Base-by-base conservation (phyloP, 92 coral and sea anemone species). In the Nematostella vectensis region DNA sequence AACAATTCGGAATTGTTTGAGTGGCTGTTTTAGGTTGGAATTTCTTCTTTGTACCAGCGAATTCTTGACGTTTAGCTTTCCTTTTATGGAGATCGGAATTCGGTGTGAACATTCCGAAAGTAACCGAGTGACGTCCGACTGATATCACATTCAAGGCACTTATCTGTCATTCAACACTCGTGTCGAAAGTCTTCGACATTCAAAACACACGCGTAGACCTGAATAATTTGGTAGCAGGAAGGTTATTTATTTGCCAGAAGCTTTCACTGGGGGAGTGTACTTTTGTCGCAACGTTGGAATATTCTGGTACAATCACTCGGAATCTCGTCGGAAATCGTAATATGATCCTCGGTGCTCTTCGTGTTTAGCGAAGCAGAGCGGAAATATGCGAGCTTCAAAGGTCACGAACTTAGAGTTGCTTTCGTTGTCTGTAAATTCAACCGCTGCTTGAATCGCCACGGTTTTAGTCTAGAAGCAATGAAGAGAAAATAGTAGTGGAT, bases 301-400 rank as follows among this genome's bases (percentile, higher is more conserved):
- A 19, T 45, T 4, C 51, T 4, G 23, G 18, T 6, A 6, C 9
- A 45, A 10, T 4, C 4, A 19, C 27, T 36, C 65, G 65, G 72
- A 25, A 55, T 25, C 17, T 45, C 21, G 13, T 66, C 72, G 72
- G 72, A 26, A 27, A 25, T 54, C 31, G 9, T 17, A 29, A 37
- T 58, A 9, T 2, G 45, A 57, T 39, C 17, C 23, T 66, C 72
- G 72, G n/a, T 37, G 20, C 17, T 11, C 26, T 44, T 66, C 72
- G 72, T 66, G 72, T 19, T 45, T 55, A 66, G 13, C 72, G 63
- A 56, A 66, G 72, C 63, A 51, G 25, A 57, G 63, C 72, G 72
- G 72, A 66, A 66, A 66, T 66, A 39, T 63, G 57, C 57, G 11
- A 38, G 18, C 59, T 30, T 36, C 62, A 57, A 47, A 51, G 62